Conservation (phyloP, 2,797 vertebrate genomes). For the Molossus alvarezi region DNA sequence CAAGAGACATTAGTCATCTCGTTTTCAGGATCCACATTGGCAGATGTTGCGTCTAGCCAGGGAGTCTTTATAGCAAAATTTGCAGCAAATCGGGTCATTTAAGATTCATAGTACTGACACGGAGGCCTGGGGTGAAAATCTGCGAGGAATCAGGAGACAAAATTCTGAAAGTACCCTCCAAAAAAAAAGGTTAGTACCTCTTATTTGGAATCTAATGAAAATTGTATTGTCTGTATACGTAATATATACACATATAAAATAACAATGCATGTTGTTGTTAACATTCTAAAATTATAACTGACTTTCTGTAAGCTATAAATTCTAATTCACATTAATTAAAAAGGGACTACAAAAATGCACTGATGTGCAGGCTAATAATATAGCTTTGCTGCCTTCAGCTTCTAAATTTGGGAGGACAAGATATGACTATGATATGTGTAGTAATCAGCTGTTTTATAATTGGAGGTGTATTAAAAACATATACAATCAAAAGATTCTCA, state of each 20-base stretch:
- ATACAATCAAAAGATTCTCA: not conserved
- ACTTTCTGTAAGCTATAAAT: not conserved
- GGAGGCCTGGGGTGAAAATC: not conserved
- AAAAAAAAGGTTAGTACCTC: not conserved
- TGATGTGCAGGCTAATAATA: not conserved
- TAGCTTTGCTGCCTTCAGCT: not conserved
- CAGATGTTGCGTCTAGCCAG: not conserved
- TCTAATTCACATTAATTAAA: constrained; percentile 9
- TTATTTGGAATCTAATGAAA: not conserved
- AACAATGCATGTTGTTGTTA: not conserved
- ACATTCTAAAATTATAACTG: not conserved
- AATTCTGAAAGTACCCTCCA: not conserved
- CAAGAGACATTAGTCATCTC: not conserved
- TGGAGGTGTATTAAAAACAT: no score
- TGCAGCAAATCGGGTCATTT: not conserved
- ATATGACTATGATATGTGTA: not conserved
- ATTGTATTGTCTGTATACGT: no score
- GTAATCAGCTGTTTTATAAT: not conserved
- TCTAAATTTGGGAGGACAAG: not conserved
- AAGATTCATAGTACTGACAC: not conserved
- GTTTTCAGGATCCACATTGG: not conserved
- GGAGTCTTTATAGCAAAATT: not conserved
- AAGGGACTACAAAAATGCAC: not conserved
- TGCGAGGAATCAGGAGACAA: not conserved
- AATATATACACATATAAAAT: not conserved